A percentile compares a stretch with the other conserved stretches of the same genome.
Conservation (phyloP, 2,113 vertebrate genomes). For the Meleagris gallopavo region DNA sequence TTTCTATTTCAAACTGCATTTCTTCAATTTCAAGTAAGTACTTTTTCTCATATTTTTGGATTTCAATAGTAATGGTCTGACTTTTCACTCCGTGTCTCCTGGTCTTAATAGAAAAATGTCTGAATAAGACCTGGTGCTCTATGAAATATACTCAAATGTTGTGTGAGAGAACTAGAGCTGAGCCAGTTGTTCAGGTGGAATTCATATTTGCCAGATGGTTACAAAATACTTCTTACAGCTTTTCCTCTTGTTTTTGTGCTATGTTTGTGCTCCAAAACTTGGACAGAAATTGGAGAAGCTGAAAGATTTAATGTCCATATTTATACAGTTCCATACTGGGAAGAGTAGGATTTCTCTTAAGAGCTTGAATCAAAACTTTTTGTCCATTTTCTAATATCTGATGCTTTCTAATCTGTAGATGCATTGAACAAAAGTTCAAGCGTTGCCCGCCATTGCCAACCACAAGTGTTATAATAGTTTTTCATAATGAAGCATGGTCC, state of each 20-base stretch:
- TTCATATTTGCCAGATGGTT: neutral
- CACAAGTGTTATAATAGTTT: conserved; percentile 97
- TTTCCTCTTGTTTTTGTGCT: neutral
- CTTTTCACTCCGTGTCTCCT: neutral
- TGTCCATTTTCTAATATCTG: conserved; percentile 19
- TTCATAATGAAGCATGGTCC: conserved; percentile 98
- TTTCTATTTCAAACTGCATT: neutral
- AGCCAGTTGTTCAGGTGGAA: neutral
- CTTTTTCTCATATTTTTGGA: neutral
- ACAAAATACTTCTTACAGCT: neutral
- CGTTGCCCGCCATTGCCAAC: conserved; percentile 91
- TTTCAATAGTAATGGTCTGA: neutral
- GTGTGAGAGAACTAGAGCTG: neutral
- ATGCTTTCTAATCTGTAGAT: conserved; percentile 79
- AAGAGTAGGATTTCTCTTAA: neutral
- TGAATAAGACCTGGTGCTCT: neutral
- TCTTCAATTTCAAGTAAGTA: neutral
- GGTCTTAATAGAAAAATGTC: neutral
- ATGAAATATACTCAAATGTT: neutral
- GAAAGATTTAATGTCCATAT: neutral
- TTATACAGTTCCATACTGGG: neutral
- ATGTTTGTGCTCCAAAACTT: neutral
- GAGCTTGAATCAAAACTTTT: neutral
- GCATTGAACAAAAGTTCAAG: conserved; percentile 96
- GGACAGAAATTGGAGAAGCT: neutral